These are phyloP conservation scores for Sebastes nivosus DNA, from an alignment of 2,797 vertebrate species.

Conservation along the genomic window DNA sequence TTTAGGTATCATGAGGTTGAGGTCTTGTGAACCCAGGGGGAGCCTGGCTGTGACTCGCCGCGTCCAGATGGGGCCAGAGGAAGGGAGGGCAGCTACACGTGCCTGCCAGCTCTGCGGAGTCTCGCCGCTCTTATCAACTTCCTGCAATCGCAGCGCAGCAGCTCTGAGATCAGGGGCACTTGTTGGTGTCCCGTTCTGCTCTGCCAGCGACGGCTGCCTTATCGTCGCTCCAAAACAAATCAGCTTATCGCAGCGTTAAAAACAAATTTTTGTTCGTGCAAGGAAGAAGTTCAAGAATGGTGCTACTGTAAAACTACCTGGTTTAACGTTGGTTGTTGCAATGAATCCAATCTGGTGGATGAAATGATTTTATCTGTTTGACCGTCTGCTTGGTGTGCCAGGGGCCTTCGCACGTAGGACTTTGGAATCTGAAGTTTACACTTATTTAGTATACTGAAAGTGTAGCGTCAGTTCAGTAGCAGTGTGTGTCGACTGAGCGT, in stretches of 20 bases:
- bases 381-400: no score
- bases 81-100: slow-evolving; percentile 20
- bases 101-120: slow-evolving; percentile 32
- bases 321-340: background rate
- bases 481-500: slow-evolving; percentile 35
- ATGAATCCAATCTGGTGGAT: background rate
- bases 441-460: slow-evolving; percentile 56
- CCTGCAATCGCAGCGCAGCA: slow-evolving; percentile 42
- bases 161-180: slow-evolving; percentile 39
- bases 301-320: background rate
- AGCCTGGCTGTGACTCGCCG: background rate
- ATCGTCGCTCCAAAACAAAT: slow-evolving; percentile 46
- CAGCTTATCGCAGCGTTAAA: slow-evolving; percentile 24
- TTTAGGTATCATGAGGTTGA: slow-evolving; percentile 66
- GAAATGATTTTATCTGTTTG: background rate
- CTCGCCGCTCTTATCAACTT: slow-evolving; percentile 66
- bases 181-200: slow-evolving; percentile 23
- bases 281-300: background rate
- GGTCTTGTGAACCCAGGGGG: slow-evolving; percentile 53
- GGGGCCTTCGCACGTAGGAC: background rate
- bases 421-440: slow-evolving; percentile 59
- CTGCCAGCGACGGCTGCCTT: slow-evolving; percentile 33
- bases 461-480: slow-evolving; percentile 54
- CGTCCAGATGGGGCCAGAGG: slow-evolving; percentile 10
- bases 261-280: background rate